Evolutionary conservation across 2,797 vertebrate genomes (phyloP).

Genomic region (Melanotaenia nigrans): DNA sequence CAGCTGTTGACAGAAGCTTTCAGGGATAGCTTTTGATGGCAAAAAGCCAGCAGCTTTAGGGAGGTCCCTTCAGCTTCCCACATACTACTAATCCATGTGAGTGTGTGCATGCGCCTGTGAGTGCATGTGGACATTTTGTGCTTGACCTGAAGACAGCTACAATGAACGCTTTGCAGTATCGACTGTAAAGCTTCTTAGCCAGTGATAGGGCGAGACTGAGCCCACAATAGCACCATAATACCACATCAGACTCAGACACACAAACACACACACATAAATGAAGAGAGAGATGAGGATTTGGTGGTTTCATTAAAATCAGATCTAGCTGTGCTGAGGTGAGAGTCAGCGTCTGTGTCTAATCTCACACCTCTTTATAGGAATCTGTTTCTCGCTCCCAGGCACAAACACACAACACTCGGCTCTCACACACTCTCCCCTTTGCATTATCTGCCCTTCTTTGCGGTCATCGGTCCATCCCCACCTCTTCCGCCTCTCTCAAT

Average conservation of each 20-base stretch:
- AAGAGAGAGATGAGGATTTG: conserved; percentile 62
- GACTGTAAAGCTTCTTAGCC: conserved; percentile 76
- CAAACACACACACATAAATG: conserved; percentile 35
- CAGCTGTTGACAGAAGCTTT: conserved; percentile 60
- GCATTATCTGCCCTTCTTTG: conserved; percentile 33
- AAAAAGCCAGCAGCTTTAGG: conserved; percentile 61
- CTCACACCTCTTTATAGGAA: conserved; percentile 64
- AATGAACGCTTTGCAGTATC: conserved; percentile 70
- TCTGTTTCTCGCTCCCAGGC: conserved; percentile 34
- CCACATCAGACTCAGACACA: conserved; percentile 74
- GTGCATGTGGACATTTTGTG: conserved; percentile 62
- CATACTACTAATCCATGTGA: conserved; percentile 66
- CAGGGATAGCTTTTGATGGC: conserved; percentile 67
- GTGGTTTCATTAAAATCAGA: conserved; percentile 79
- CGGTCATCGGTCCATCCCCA: conserved; percentile 27
- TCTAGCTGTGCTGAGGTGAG: conserved; percentile 65
- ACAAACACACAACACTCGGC: conserved; percentile 22
- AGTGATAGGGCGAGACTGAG: conserved; percentile 74
- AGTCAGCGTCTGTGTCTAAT: conserved; percentile 61
- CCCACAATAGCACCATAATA: conserved; percentile 79
- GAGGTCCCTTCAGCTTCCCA: conserved; percentile 75
- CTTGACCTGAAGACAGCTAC: conserved; percentile 71
- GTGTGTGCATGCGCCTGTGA: conserved; percentile 17
- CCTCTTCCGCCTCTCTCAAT: conserved; percentile 30
- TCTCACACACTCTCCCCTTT: conserved; percentile 28